Evolutionary conservation across 1,140 invertebrate species (phyloP).

Genomic region (Drosophila littoralis): DNA sequence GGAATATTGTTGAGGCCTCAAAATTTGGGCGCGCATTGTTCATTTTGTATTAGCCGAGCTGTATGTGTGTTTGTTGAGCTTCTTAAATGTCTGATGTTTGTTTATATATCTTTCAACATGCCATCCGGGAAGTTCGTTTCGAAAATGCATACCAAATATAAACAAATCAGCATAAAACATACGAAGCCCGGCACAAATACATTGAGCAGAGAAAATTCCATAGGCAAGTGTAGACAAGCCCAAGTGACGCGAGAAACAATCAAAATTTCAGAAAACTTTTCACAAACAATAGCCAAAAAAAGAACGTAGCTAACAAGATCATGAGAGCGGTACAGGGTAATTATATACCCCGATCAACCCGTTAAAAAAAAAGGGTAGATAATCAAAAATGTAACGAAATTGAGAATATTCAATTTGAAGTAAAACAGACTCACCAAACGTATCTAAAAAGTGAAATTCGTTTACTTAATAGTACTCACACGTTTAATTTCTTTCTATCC

Average conservation of each 20-base stretch:
- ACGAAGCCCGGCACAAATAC: constrained; percentile 39
- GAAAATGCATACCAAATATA: constrained; percentile 77
- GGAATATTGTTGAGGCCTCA: constrained; percentile 53
- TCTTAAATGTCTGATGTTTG: constrained; percentile 71
- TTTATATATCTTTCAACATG: constrained; percentile 82
- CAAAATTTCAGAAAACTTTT: constrained; percentile 2
- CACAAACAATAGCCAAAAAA: background rate
- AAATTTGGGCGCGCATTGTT: constrained; percentile 21
- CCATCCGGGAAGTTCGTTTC: constrained; percentile 82
- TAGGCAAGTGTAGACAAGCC: constrained; percentile 21
- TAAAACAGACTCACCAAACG: too few relatives aligned
- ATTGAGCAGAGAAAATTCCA: constrained; percentile 43
- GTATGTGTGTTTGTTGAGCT: constrained; percentile 30
- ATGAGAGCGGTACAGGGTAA: too few relatives aligned
- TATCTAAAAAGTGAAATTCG: too few relatives aligned
- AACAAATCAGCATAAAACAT: constrained; percentile 82
- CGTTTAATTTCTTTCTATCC: too few relatives aligned
- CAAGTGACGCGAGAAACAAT: constrained; percentile 16
- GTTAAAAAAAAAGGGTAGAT: too few relatives aligned
- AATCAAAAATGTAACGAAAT: too few relatives aligned
- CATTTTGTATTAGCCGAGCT: constrained; percentile 29
- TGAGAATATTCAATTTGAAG: too few relatives aligned
- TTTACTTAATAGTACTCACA: too few relatives aligned
- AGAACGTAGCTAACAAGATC: background rate
- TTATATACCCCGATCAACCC: too few relatives aligned